phyloP scores from a whole-genome alignment of 2,113 vertebrate species.

The Oncorhynchus nerka region DNA sequence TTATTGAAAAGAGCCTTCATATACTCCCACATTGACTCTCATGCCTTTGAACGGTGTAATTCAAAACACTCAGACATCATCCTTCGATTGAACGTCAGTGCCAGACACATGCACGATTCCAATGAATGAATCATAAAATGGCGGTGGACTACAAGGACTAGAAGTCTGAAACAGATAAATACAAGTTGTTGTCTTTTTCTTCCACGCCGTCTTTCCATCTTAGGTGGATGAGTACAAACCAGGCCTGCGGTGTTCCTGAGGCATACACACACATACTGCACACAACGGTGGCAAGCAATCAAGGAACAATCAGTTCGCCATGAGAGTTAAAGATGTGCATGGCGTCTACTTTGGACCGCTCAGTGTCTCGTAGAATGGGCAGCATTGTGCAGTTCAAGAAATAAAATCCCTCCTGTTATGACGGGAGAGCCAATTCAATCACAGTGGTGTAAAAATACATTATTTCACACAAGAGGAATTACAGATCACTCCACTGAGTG shows the following conservation, averaged over 20 bases:
- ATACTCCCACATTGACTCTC: neutral
- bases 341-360: neutral
- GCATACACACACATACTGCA: neutral
- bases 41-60: neutral
- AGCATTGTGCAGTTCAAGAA: neutral
- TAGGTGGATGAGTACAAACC: neutral
- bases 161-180: neutral
- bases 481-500: constrained; percentile 13
- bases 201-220: neutral
- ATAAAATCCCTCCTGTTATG: neutral
- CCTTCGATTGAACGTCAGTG: neutral
- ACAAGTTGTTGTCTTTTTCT: neutral
- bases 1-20: neutral
- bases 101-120: neutral
- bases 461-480: constrained; percentile 16
- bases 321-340: neutral
- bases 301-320: neutral
- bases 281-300: neutral
- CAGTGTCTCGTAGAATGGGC: neutral
- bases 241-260: neutral
- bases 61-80: neutral
- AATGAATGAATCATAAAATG: constrained; percentile 2
- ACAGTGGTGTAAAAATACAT: neutral
- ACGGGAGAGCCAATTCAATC: neutral
- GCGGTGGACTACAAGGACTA: neutral